Conservation (phyloP, 2,113 vertebrate species). For the Burhinus oedicnemus region DNA sequence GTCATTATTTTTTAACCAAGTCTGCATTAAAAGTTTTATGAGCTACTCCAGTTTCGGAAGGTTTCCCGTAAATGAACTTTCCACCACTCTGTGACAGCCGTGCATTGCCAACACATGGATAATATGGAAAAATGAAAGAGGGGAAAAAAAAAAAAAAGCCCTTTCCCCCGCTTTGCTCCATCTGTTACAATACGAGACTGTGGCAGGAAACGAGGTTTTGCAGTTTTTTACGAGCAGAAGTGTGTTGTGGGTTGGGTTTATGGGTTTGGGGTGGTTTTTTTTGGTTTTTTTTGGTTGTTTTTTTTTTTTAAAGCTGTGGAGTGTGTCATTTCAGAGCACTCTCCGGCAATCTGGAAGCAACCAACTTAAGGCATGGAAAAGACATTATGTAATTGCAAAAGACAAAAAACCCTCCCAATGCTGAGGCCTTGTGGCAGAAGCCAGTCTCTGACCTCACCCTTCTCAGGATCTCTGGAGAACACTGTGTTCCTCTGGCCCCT, state of each 20-base stretch:
- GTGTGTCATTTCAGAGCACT: conserved; percentile 47
- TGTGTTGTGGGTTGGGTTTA: background rate
- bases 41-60: conserved; percentile 60
- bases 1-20: conserved; percentile 64
- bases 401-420: conserved; percentile 26
- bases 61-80: conserved; percentile 73
- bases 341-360: conserved; percentile 63
- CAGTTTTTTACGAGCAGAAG: conserved; percentile 56
- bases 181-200: conserved; percentile 56
- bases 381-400: conserved; percentile 67
- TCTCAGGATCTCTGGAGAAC: conserved; percentile 58
- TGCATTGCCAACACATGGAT: conserved; percentile 55
- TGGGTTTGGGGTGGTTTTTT: background rate
- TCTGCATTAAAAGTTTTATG: conserved; percentile 65
- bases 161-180: background rate
- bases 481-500: conserved; percentile 56
- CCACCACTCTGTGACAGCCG: conserved; percentile 50
- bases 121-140: conserved; percentile 66
- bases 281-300: too few species aligned
- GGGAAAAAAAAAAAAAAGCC: background rate
- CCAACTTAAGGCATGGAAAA: conserved; percentile 64
- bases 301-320: background rate
- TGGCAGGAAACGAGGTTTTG: conserved; percentile 69
- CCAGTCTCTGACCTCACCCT: conserved; percentile 56
- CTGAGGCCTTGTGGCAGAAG: conserved; percentile 48